phyloP scores from a whole-genome alignment of 2,888 invertebrate species.

The Parnassius orleans region DNA sequence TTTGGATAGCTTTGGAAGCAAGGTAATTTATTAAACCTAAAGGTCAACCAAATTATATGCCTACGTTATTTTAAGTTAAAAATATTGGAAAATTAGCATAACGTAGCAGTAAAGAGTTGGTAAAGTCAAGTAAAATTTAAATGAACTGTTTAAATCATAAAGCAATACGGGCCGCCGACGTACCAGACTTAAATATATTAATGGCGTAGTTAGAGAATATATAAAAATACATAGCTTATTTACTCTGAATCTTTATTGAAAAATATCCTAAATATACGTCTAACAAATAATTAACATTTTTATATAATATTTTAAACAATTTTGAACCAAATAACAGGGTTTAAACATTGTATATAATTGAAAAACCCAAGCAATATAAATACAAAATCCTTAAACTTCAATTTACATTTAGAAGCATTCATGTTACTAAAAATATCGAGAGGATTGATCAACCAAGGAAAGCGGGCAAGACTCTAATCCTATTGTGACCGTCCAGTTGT shows the following conservation, averaged over 20 bases:
- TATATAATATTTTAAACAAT: constrained; percentile 1
- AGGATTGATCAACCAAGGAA: constrained; percentile 57
- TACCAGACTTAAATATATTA: too few species aligned
- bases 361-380: not conserved
- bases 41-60: too few species aligned
- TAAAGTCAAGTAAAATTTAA: too few species aligned
- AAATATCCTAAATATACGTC: constrained; percentile 4
- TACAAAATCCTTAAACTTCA: constrained; percentile 9
- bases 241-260: constrained; percentile 18
- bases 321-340: constrained; percentile 6
- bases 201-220: too few species aligned
- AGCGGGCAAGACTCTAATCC: constrained; percentile 68
- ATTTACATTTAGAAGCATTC: too few species aligned
- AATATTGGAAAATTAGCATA: too few species aligned
- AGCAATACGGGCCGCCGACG: too few species aligned
- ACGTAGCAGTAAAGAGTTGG: too few species aligned
- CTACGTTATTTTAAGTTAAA: too few species aligned
- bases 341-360: constrained; percentile 21
- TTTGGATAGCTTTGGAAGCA: too few species aligned
- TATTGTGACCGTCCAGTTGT: constrained; percentile 57
- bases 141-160: too few species aligned
- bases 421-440: not conserved
- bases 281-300: constrained; percentile 7
- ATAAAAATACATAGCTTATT: not conserved
- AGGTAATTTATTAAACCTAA: too few species aligned